phyloP scores from a whole-genome alignment of 2,797 vertebrate genomes.

The Avahi laniger region DNA sequence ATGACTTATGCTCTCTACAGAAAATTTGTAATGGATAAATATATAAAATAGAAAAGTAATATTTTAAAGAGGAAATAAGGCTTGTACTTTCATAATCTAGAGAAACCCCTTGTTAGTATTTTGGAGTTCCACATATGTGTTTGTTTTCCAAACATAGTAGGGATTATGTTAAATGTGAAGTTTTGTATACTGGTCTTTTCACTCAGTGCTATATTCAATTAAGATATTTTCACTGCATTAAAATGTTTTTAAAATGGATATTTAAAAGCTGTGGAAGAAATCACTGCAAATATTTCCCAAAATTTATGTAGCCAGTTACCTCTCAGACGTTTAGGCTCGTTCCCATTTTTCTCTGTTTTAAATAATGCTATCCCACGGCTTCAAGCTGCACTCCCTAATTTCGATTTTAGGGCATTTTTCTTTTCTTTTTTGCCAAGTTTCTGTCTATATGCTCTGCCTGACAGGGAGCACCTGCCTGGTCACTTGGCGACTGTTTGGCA shows the following conservation, averaged over 20 bases:
- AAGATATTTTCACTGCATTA: conserved; percentile 7
- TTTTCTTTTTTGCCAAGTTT: not conserved
- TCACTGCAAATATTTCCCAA: not conserved
- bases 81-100: not conserved
- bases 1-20: not conserved
- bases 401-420: not conserved
- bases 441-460: not conserved
- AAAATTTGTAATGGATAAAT: not conserved
- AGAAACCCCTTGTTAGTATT: not conserved
- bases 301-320: not conserved
- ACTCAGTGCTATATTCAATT: not conserved
- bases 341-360: conserved; percentile 26
- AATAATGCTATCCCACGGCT: not conserved
- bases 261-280: not conserved
- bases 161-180: not conserved
- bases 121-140: not conserved
- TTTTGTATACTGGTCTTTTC: not conserved
- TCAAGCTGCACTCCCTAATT: not conserved
- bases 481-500: not conserved
- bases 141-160: not conserved
- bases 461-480: not conserved
- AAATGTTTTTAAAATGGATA: not conserved
- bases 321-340: not conserved
- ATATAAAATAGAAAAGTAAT: conserved; percentile 24
- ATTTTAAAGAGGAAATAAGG: not conserved